Evolutionary conservation across 2,797 vertebrate species (phyloP).

Genomic region (Anomalospiza imberbis): DNA sequence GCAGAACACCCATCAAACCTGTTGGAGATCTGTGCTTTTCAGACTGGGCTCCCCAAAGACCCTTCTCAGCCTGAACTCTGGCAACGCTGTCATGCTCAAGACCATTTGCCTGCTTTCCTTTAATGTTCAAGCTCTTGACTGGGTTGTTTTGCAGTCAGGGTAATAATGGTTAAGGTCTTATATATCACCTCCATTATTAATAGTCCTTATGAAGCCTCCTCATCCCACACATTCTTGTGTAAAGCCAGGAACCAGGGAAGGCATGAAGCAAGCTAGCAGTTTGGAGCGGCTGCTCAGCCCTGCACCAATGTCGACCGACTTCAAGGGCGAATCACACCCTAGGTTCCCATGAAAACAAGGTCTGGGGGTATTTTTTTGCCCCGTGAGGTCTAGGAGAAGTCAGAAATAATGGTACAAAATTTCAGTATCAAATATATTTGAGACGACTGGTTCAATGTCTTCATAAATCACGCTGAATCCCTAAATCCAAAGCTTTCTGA

Average conservation of each 20-base stretch:
- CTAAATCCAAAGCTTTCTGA: not conserved
- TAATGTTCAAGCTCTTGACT: not conserved
- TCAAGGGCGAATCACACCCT: not conserved
- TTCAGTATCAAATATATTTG: not conserved
- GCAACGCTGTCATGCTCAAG: not conserved
- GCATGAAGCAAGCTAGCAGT: not conserved
- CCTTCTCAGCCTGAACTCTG: not conserved
- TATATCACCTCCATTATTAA: not conserved
- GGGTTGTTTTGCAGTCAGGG: not conserved
- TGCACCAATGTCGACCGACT: rapidly evolving
- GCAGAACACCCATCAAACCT: not conserved
- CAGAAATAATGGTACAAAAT: not conserved
- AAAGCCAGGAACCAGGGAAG: not conserved
- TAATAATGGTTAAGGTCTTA: not conserved
- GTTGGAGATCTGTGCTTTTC: not conserved
- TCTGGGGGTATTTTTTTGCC: not conserved
- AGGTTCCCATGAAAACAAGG: not conserved
- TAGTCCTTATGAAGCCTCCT: not conserved
- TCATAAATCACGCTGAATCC: not conserved
- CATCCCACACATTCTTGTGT: not conserved
- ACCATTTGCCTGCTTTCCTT: not conserved
- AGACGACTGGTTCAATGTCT: rapidly evolving
- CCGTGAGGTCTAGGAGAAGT: not conserved
- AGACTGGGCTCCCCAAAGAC: not conserved
- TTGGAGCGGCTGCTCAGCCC: not conserved